Percentiles rank a stretch among this genome's conserved stretches.
phyloP scores from a whole-genome alignment of 2,113 vertebrate genomes.

The Psophia crepitans region DNA sequence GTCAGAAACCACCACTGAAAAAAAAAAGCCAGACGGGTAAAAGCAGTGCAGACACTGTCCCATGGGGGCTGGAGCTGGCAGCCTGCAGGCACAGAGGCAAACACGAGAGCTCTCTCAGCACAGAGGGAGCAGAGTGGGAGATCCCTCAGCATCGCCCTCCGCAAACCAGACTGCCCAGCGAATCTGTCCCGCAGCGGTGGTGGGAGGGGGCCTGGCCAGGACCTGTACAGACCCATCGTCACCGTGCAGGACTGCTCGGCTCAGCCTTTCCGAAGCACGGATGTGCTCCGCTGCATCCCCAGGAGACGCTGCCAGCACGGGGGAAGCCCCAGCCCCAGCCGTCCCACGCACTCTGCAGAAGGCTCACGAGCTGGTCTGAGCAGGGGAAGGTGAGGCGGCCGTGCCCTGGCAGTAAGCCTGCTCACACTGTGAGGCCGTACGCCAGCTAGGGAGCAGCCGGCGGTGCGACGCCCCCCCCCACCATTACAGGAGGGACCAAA shows the following conservation, averaged over 20 bases:
- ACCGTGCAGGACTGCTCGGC: not conserved
- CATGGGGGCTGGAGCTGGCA: too few species aligned
- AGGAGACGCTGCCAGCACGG: not conserved
- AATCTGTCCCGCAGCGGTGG: not conserved
- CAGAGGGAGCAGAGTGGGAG: not conserved
- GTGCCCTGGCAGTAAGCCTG: not conserved
- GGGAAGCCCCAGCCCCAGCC: not conserved
- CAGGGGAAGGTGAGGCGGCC: not conserved
- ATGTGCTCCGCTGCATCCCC: not conserved
- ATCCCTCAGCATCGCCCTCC: not conserved
- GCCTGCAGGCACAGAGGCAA: not conserved
- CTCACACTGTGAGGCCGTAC: too few species aligned
- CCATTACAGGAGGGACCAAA: not conserved
- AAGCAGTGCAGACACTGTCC: not conserved
- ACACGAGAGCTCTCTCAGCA: not conserved
- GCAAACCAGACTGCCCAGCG: not conserved
- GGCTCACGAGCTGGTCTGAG: not conserved
- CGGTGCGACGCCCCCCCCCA: not conserved
- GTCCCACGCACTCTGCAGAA: rapidly evolving
- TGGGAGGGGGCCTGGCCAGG: not conserved
- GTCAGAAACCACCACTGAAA: not conserved
- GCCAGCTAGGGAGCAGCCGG: not conserved
- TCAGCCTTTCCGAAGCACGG: not conserved
- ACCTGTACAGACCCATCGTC: not conserved
- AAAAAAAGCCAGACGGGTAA: too few species aligned